These are phyloP conservation scores for Phoxinus dragarum DNA, from an alignment of 2,797 vertebrate genomes.

Conservation along the genomic window DNA sequence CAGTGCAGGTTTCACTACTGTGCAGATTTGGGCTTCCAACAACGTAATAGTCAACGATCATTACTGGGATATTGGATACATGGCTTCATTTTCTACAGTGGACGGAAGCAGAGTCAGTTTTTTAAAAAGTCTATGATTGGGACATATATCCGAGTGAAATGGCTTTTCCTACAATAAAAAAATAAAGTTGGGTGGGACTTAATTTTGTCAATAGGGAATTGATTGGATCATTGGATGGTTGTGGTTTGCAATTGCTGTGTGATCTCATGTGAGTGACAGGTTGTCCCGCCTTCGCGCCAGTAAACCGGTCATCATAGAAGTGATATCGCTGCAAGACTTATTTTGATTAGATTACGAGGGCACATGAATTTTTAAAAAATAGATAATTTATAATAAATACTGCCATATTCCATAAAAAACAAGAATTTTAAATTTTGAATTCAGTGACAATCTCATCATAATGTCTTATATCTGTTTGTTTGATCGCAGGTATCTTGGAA, in stretches of 20 bases:
- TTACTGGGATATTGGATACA: not conserved
- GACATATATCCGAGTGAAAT: not conserved
- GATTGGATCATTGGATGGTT: not conserved
- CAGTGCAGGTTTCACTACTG: too few relatives aligned
- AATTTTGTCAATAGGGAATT: not conserved
- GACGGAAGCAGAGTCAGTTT: not conserved
- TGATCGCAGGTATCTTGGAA: constrained; percentile 79
- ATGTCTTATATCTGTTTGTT: constrained; percentile 1
- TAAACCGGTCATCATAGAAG: not conserved
- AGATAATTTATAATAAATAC: not conserved
- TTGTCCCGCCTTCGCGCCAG: not conserved
- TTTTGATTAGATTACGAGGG: not conserved
- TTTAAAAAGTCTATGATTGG: not conserved
- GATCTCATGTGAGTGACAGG: not conserved
- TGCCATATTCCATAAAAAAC: not conserved
- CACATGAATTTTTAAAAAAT: not conserved
- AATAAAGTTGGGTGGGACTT: not conserved
- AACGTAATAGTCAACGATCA: too few relatives aligned
- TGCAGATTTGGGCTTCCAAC: too few relatives aligned
- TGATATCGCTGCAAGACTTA: not conserved
- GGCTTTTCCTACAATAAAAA: not conserved
- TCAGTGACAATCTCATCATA: not conserved
- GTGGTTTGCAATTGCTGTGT: not conserved
- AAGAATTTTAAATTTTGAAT: not conserved
- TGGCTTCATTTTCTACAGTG: not conserved